phyloP scores from a whole-genome alignment of 2,888 invertebrate species.

The Alsophila aescularia region DNA sequence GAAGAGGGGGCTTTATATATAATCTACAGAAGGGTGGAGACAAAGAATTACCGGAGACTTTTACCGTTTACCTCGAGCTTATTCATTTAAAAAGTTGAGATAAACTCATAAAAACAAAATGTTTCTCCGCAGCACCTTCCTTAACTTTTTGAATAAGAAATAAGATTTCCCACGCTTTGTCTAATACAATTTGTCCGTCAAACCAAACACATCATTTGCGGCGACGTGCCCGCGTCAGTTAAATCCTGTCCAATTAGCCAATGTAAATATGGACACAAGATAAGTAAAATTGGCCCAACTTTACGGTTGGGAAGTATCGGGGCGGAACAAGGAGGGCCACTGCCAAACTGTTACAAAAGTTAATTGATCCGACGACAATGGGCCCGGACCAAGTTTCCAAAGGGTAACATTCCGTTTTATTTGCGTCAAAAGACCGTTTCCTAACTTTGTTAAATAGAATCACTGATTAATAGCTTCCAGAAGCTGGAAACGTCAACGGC shows the following conservation, averaged over 20 bases:
- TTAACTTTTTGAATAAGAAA: slow-evolving; percentile 11
- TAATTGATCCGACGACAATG: slow-evolving; percentile 57
- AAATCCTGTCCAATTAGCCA: slow-evolving; percentile 36
- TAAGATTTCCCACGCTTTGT: slow-evolving; percentile 4
- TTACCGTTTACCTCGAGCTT: slow-evolving; percentile 7
- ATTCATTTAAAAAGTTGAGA: slow-evolving; percentile 18
- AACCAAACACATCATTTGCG: slow-evolving; percentile 5
- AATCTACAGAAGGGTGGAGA: slow-evolving; percentile 12
- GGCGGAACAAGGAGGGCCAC: slow-evolving; percentile 46
- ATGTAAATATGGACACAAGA: slow-evolving; percentile 42
- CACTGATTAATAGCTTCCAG: slow-evolving; percentile 55
- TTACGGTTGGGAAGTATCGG: slow-evolving; percentile 44
- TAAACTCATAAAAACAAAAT: slow-evolving; percentile 6
- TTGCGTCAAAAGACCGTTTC: slow-evolving; percentile 52
- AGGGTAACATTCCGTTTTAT: slow-evolving; percentile 54
- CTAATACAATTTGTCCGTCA: slow-evolving; percentile 1
- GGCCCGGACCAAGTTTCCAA: slow-evolving; percentile 41
- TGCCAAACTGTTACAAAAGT: slow-evolving; percentile 55
- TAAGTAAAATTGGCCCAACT: slow-evolving; percentile 45
- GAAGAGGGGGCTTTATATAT: background rate
- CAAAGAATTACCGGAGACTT: slow-evolving; percentile 13
- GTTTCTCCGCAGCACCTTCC: background rate
- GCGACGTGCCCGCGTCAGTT: slow-evolving; percentile 19
- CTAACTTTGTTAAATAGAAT: slow-evolving; percentile 56
- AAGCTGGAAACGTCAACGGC: slow-evolving; percentile 48